Evolutionary conservation across 1,140 invertebrate species (phyloP), one percentile per base, ranked within the genome.

Genomic region (Chironomus tepperi): DNA sequence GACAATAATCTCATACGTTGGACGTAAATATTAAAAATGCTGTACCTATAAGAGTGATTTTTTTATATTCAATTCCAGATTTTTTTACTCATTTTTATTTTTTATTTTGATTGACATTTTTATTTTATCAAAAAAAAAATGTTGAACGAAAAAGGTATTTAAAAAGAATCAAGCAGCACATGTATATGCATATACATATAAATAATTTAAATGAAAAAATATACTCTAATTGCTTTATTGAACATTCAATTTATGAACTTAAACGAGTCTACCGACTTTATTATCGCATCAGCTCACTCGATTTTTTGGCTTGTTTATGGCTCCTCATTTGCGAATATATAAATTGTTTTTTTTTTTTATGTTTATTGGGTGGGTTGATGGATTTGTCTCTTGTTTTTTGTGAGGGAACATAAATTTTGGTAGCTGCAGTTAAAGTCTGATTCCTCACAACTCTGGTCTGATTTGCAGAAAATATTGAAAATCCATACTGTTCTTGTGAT

Each of bases 61-160:
- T 43, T 57, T 15, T 57, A 57, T 57, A 57, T 57, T 57, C 12
- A 57, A 57, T 57, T n/a, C 47, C 10, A 57, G 12, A 57, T 57
- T 57, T 57, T 57, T 57, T 1, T 57, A 15, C 47, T n/a, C 10
- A 57, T 5, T 57, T 57, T 47, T 57, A 15, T 57, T 12, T 57
- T 57, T 57, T 57, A 57, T 57, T 57, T 57, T 57, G 47, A 57
- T 57, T 57, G 47, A 57, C 47, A 57, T 57, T 57, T 57, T 57
- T 57, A 57, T 57, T 57, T 57, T 57, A 57, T 57, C 47, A 57
- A 57, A 57, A 57, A 57, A 57, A 57, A n/a, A n/a, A 34, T 2
- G 24, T 34, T 34, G 24, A 34, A 34, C 24, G 24, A 34, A 34
- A 34, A 34, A 34, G 24, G 24, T 34, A 34, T 34, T 34, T 34